Percentiles rank a stretch among this genome's conserved stretches.
Evolutionary conservation across 2,888 invertebrate genomes (phyloP).

Genomic region (Troides oblongomaculatus): DNA sequence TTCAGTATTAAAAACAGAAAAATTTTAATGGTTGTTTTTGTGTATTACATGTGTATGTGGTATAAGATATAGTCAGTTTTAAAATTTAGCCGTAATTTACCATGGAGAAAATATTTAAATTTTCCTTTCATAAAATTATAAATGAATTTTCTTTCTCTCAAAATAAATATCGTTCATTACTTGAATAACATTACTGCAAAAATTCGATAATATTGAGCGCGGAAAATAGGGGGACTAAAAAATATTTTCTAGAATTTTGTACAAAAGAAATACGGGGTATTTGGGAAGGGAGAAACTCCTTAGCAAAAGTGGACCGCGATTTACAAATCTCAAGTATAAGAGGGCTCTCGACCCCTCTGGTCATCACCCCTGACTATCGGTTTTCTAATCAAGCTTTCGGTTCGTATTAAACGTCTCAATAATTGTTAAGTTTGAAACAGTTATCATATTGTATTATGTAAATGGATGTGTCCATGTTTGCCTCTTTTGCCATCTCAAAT

Average conservation of each 20-base stretch:
- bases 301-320: constrained; percentile 56
- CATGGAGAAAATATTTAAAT: neutral
- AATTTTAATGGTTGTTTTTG: no score
- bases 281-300: constrained; percentile 48
- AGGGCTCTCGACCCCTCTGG: constrained; percentile 57
- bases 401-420: constrained; percentile 30
- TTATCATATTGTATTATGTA: neutral
- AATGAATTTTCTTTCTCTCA: neutral
- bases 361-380: constrained; percentile 40
- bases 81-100: neutral
- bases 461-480: neutral
- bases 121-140: neutral
- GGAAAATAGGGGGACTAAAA: constrained; percentile 29
- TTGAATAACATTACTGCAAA: constrained; percentile 8
- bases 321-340: constrained; percentile 67
- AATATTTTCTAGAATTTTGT: constrained; percentile 42
- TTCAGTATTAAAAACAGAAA: no score
- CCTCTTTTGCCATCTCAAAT: neutral
- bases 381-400: constrained; percentile 41
- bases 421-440: neutral
- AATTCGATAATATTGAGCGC: constrained; percentile 24
- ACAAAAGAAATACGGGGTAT: constrained; percentile 53
- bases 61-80: no score
- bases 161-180: neutral
- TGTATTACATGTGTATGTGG: no score